A percentile compares a stretch with the other conserved stretches of the same genome.
Evolutionary conservation across 1,140 invertebrate genomes (phyloP).

Genomic region (Lordiphosa mommai): DNA sequence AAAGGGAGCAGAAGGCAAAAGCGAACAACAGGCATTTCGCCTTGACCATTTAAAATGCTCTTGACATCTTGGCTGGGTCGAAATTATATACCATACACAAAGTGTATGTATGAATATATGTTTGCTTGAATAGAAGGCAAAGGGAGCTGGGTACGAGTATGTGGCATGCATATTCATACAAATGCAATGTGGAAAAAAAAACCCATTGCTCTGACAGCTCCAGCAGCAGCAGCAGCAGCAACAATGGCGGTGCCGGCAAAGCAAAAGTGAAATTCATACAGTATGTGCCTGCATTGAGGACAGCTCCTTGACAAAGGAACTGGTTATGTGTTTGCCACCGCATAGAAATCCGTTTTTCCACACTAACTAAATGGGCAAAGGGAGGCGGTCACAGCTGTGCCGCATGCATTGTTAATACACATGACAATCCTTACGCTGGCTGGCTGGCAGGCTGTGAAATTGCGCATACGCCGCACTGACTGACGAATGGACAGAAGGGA

Average conservation of each 20-base stretch:
- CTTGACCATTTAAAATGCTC: conserved; percentile 61
- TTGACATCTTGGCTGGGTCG: conserved; percentile 42
- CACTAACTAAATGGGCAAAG: conserved; percentile 46
- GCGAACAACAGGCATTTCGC: conserved; percentile 19
- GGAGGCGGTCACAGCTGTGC: conserved; percentile 26
- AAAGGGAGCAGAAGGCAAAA: conserved; percentile 8
- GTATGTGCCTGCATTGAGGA: conserved; percentile 20
- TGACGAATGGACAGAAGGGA: conserved; percentile 7
- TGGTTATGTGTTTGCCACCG: conserved; percentile 34
- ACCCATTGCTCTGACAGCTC: conserved; percentile 27
- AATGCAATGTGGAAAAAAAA: conserved; percentile 37
- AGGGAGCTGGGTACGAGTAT: conserved; percentile 14
- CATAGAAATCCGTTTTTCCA: conserved; percentile 51
- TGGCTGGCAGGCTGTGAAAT: conserved; percentile 61
- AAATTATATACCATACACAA: conserved; percentile 15
- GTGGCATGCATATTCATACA: conserved; percentile 65
- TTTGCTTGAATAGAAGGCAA: background rate
- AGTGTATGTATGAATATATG: background rate
- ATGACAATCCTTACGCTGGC: conserved; percentile 48
- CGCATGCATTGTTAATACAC: conserved; percentile 62
- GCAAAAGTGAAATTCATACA: conserved; percentile 49
- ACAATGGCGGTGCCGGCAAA: conserved; percentile 15
- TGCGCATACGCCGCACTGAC: conserved; percentile 61
- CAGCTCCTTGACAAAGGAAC: conserved; percentile 12
- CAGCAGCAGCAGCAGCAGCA: conserved; percentile 10